Evolutionary conservation across 2,113 vertebrate genomes (phyloP).

Genomic region (Morone chrysops): DNA sequence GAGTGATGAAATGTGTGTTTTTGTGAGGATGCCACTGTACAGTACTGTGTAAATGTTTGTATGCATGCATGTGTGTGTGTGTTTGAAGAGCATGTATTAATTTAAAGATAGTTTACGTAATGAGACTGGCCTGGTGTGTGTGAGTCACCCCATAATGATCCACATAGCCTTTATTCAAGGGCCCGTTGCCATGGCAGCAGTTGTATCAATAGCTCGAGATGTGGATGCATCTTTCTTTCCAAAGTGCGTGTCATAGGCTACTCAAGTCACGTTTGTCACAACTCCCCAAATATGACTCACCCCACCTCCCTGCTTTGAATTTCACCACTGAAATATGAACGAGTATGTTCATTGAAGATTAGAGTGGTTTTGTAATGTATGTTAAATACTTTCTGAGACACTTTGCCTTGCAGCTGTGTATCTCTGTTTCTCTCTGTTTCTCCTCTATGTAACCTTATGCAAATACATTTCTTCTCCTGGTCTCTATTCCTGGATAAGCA

Average conservation of each 20-base stretch:
- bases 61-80: background rate
- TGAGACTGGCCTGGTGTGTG: conserved; percentile 51
- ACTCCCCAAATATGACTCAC: conserved; percentile 57
- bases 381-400: conserved; percentile 41
- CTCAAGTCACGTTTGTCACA: conserved; percentile 75
- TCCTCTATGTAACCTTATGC: conserved; percentile 11
- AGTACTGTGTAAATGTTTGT: background rate
- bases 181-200: conserved; percentile 81
- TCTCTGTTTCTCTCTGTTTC: background rate
- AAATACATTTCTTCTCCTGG: conserved; percentile 11
- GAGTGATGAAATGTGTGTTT: conserved; percentile 16
- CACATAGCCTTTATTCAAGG: conserved; percentile 76
- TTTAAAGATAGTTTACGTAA: conserved; percentile 49
- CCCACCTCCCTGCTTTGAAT: conserved; percentile 37
- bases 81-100: conserved; percentile 19
- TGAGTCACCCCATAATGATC: conserved; percentile 85
- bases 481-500: conserved; percentile 7
- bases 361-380: conserved; percentile 18
- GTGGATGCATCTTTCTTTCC: conserved; percentile 66
- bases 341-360: conserved; percentile 27
- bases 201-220: conserved; percentile 79
- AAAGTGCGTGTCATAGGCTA: conserved; percentile 49
- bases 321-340: conserved; percentile 20
- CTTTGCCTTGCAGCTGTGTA: conserved; percentile 17
- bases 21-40: background rate